Conservation (phyloP, 2,113 vertebrate species). For the Mormyrus iriodes region DNA sequence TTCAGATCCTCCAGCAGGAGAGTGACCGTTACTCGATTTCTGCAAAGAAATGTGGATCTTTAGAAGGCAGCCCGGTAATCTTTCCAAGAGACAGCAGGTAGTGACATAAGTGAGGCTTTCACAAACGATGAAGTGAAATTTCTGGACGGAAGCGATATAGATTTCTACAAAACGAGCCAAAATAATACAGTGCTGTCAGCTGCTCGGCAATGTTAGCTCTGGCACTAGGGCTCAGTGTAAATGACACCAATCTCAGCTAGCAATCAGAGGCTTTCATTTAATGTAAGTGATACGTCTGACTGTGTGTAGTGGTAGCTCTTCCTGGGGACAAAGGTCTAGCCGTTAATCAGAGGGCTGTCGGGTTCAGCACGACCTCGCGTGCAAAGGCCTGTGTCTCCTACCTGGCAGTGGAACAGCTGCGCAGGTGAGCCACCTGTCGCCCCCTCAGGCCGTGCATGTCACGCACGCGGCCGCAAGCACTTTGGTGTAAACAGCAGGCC, state of each 20-base stretch:
- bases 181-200: background rate
- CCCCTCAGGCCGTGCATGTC: background rate
- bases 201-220: background rate
- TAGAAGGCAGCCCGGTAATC: background rate
- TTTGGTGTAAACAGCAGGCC: background rate
- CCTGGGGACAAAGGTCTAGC: background rate
- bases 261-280: background rate
- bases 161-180: background rate
- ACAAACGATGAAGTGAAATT: background rate
- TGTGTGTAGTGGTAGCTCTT: background rate
- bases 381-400: background rate
- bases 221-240: background rate
- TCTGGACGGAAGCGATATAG: background rate
- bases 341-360: background rate
- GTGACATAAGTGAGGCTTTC: background rate
- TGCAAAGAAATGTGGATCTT: background rate
- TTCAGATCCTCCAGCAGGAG: background rate
- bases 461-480: background rate
- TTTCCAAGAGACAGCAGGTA: no score
- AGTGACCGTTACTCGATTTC: background rate
- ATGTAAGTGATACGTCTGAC: background rate
- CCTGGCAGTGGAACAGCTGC: background rate
- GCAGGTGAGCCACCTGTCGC: background rate
- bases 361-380: background rate
- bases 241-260: background rate